Evolutionary conservation across 2,113 vertebrate species (phyloP).

Genomic region (Aythya baeri): DNA sequence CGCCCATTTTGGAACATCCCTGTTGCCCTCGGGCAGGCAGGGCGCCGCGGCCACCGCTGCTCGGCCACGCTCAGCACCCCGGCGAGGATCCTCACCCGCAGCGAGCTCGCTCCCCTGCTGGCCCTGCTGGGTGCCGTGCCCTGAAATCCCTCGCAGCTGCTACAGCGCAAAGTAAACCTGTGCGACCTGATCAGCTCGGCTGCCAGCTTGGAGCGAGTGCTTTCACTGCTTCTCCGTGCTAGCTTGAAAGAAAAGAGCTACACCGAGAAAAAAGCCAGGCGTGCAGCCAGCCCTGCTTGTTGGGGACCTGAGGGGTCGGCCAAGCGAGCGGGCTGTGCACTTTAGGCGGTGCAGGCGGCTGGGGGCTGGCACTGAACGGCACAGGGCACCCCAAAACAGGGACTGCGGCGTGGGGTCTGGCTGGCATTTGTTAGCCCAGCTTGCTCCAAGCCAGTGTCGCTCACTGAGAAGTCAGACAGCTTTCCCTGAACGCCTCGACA

Average conservation of each 20-base stretch:
- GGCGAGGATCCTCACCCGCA: neutral
- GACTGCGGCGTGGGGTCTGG: neutral
- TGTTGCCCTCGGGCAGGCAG: neutral
- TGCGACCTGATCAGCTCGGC: neutral
- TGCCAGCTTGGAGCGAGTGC: neutral
- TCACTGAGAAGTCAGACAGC: accelerated
- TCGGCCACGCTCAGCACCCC: neutral
- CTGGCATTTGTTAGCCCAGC: neutral
- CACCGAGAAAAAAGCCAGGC: neutral
- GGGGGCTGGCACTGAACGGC: neutral
- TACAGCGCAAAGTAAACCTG: neutral
- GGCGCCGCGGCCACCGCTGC: neutral
- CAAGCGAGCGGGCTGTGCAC: neutral
- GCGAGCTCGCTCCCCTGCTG: neutral
- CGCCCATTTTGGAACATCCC: slow-evolving; percentile 21
- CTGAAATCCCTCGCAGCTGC: neutral
- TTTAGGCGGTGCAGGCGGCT: accelerated
- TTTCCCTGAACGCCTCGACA: neutral
- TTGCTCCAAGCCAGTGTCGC: neutral
- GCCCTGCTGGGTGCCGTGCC: neutral
- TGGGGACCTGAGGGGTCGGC: neutral
- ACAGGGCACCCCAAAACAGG: neutral
- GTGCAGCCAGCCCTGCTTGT: accelerated
- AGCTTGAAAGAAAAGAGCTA: neutral
- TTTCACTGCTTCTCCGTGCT: neutral